These are phyloP conservation scores for Perodicticus potto DNA, from an alignment of 2,797 vertebrate genomes.

Conservation along the genomic window DNA sequence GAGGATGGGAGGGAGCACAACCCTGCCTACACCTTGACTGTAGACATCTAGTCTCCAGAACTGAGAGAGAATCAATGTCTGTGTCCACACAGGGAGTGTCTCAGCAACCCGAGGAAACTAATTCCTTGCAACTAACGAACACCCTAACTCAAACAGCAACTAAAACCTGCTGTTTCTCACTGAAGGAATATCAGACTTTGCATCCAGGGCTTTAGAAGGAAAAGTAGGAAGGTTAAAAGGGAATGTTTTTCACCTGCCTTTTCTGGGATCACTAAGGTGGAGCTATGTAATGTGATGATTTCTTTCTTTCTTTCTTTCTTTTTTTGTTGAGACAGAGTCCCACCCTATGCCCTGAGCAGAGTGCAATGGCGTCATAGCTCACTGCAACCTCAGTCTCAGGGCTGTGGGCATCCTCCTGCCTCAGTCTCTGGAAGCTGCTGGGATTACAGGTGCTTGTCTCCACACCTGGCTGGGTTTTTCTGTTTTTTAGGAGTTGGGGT, in stretches of 20 bases:
- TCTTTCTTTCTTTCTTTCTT: too few relatives aligned
- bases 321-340: too few relatives aligned
- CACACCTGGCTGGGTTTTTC: too few relatives aligned
- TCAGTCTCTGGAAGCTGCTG: too few relatives aligned
- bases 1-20: not conserved
- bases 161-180: not conserved
- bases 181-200: not conserved
- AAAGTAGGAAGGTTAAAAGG: not conserved
- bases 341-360: too few relatives aligned
- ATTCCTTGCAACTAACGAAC: not conserved
- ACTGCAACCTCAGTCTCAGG: too few relatives aligned
- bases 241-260: not conserved
- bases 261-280: not conserved
- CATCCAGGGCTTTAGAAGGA: not conserved
- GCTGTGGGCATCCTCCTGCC: too few relatives aligned
- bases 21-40: not conserved
- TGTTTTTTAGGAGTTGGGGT: too few relatives aligned
- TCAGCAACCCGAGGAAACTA: not conserved
- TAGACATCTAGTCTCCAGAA: not conserved
- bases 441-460: too few relatives aligned
- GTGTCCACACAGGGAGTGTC: not conserved
- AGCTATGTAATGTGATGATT: not conserved
- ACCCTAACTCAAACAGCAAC: not conserved
- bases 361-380: too few relatives aligned
- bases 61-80: not conserved